These are phyloP conservation scores for Tachypleus tridentatus DNA, from an alignment of 1,140 invertebrate genomes.

Conservation along the genomic window DNA sequence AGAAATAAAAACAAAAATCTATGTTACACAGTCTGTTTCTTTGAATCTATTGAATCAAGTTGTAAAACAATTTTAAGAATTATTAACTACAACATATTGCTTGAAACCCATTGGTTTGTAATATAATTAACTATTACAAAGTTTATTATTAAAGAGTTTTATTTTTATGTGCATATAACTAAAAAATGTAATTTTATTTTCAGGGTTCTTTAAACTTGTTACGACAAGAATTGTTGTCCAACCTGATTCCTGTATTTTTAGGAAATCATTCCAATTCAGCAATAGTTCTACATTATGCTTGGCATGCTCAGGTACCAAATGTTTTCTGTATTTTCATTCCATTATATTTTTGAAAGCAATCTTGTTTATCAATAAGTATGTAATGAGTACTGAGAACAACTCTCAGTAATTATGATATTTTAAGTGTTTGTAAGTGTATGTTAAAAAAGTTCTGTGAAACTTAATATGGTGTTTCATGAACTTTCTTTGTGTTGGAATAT, in stretches of 20 bases:
- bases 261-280: constrained; percentile 88
- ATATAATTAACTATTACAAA: constrained; percentile 1
- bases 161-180: too few species aligned
- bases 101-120: constrained; percentile 9
- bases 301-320: constrained; percentile 48
- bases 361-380: too few species aligned
- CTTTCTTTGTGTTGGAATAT: too few species aligned
- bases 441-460: background rate
- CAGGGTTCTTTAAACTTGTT: constrained; percentile 34
- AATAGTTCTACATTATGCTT: constrained; percentile 84
- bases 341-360: background rate
- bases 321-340: constrained; percentile 4
- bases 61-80: too few species aligned
- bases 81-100: constrained; percentile 14
- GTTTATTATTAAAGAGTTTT: constrained; percentile 3
- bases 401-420: too few species aligned
- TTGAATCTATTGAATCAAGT: too few species aligned
- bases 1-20: too few species aligned
- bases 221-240: constrained; percentile 66
- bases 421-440: too few species aligned
- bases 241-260: constrained; percentile 78
- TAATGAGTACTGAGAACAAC: too few species aligned
- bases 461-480: too few species aligned
- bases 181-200: constrained; percentile 9
- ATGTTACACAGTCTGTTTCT: too few species aligned